These are phyloP conservation scores for Sebastes miniatus DNA, from an alignment of 2,797 vertebrate genomes.

Conservation along the genomic window DNA sequence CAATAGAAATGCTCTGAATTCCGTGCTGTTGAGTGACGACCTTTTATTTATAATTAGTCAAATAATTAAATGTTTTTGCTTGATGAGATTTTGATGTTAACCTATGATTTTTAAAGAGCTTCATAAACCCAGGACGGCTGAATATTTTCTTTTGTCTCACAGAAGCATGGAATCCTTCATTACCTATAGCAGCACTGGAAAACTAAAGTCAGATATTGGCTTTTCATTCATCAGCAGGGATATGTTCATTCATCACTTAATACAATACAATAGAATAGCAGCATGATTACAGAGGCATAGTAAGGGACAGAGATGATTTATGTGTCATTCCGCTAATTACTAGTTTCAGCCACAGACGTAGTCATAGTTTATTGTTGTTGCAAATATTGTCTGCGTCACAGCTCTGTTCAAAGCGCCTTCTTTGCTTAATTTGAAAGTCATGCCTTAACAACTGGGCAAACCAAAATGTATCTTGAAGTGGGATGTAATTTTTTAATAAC, in stretches of 20 bases:
- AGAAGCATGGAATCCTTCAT: neutral
- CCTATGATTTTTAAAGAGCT: neutral
- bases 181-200: neutral
- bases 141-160: neutral
- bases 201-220: neutral
- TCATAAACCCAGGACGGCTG: neutral
- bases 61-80: neutral
- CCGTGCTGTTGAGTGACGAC: neutral
- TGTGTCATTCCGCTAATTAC: neutral
- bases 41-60: neutral
- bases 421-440: neutral
- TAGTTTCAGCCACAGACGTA: constrained; percentile 1
- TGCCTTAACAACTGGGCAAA: neutral
- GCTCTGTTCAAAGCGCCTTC: neutral
- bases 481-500: neutral
- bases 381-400: neutral
- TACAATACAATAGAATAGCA: neutral
- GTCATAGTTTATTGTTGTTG: constrained; percentile 1
- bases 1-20: too few relatives aligned
- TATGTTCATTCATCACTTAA: constrained; percentile 9
- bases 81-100: neutral
- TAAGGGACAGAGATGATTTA: neutral
- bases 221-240: neutral
- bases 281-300: neutral
- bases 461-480: neutral